Conservation (phyloP, 1,140 invertebrate genomes). For the Brachionus rubens region DNA sequence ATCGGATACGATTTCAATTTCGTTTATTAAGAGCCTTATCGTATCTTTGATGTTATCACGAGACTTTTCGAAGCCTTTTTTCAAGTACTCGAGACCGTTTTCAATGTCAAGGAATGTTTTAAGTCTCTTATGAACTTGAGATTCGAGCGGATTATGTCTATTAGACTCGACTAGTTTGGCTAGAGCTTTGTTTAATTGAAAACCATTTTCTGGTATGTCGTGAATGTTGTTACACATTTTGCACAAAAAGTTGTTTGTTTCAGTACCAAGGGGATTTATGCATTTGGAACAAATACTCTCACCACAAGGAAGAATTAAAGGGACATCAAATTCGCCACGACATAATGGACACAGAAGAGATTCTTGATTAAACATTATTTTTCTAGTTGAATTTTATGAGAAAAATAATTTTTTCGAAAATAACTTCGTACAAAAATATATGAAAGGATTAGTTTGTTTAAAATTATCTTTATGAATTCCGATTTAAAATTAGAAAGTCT, state of each 20-base stretch:
- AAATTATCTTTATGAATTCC: neutral
- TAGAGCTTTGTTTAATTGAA: constrained; percentile 18
- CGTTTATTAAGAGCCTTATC: neutral
- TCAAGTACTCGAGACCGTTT: neutral
- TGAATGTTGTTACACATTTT: neutral
- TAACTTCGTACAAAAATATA: no score
- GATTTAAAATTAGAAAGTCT: no score
- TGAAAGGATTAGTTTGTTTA: neutral
- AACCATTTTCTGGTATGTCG: constrained; percentile 20
- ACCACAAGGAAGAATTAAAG: neutral
- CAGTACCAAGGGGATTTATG: neutral
- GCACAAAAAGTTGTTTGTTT: neutral
- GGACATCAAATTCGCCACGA: neutral
- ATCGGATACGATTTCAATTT: neutral
- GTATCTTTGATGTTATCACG: neutral
- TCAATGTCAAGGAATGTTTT: constrained; percentile 1
- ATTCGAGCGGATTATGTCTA: neutral
- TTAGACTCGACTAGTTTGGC: neutral
- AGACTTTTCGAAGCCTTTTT: constrained; percentile 3
- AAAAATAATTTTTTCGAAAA: neutral
- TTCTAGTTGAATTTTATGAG: neutral
- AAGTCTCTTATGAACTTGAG: neutral
- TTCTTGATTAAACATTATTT: neutral
- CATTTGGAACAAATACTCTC: constrained; percentile 15
- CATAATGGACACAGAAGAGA: neutral